Evolutionary conservation across 2,113 vertebrate species (phyloP), one percentile per base, ranked within the genome.

Genomic region (Sebastes fasciatus): DNA sequence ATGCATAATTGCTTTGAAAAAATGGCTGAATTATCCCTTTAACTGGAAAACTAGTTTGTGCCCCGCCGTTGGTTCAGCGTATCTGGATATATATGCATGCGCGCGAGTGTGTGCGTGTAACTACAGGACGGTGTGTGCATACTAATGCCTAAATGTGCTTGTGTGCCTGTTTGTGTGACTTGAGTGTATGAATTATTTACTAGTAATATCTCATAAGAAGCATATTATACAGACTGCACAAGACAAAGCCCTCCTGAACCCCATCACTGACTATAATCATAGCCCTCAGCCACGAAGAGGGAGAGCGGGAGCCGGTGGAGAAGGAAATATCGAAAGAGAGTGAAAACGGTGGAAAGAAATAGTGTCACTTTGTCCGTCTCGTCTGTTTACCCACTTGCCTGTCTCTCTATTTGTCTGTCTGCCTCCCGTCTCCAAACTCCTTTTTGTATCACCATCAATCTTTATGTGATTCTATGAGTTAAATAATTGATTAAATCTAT

Each of bases 181-280:
- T 57, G 73, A 74, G 58, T 54, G 74, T 60, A 89, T 94, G 91
- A 90, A 94, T 93, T 90, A 94, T 93, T 92, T 88, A 94, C 81
- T 4, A 82, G 89, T 88, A 89, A 90, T 91, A 92, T 86, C 83
- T 89, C 85, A 88, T 89, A 85, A 89, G 85, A 84, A 85, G 75
- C 71, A 75, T 79, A 93, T 90, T 88, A 91, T 80, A 84, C 78
- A 87, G 88, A 90, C 80, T 58, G 69, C 78, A 89, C 65, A 81
- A 92, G 90, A 93, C 88, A 88, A 88, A 90, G 86, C 74, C 82
- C 86, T 88, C 67, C 78, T 86, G 86, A 87, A 90, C 85, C 66
- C 83, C 71, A 81, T 91, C 84, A 82, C 82, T n/a, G 80, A 79
- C 73, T 89, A 26, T 88, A 93, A 91, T 92, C 83, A 89, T 79